Evolutionary conservation across 92 coral and sea anemone genomes (phyloP), one percentile per base, ranked within the genome.

Genomic region (Parazoanthus darwini): DNA sequence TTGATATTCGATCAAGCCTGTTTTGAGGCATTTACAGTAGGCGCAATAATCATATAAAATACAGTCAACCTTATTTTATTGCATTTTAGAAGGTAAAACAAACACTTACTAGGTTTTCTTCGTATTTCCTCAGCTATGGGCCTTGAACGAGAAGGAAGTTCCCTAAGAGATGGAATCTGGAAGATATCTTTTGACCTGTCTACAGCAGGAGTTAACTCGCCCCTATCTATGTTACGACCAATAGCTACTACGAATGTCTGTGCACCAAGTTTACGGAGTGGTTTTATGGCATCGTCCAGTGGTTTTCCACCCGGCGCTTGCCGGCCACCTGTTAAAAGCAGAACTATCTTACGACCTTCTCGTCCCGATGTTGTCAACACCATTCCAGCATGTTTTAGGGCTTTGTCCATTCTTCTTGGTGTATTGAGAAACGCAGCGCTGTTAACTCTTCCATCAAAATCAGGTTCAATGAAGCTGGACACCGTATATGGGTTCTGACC

Each of bases 291-390:
- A 3, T 81, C 51, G 7, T 56, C 54, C 54, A 81, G 43, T 23
- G 71, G 18, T 37, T 81, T 37, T 8, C 73, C 85, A 75, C 87
- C 87, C 44, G 90, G 86, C 20, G 68, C 71, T 73, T 88, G 88
- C 80, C 72, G 81, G 38, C 92, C 92, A 33, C 88, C 90, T 39
- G 92, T 90, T 29, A 90, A 74, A 38, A 90, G 83, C 68, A 90
- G 74, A 7, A 90, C 82, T 54, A 90, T 85, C 84, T 90, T 90
- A 8, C 89, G 84, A 74, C 89, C 92, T 18, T 89, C 87, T 56
- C 89, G 86, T 86, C 92, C 84, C 29, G 89, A 85, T 36, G 85
- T 59, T 36, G 71, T 36, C 54, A 81, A 66, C 56, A 81, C 73
- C 50, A 16, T 8, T 37, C 54, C 25, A 14, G 85, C 85, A 66